Conservation (phyloP, 2,797 vertebrate species). For the Tenualosa thibaudeaui region DNA sequence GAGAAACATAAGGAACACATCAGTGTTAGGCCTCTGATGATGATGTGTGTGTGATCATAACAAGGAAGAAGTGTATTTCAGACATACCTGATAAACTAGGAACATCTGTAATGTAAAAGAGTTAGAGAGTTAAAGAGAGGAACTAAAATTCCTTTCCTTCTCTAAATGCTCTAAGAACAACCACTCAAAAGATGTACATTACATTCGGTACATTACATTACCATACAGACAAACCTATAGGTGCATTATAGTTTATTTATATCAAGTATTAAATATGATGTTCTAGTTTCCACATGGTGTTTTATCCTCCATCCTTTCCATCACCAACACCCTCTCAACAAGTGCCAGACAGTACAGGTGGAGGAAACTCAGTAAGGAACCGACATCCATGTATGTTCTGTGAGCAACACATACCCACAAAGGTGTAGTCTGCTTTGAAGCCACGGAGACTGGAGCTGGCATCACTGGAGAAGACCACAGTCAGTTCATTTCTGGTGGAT, state of each 20-base stretch:
- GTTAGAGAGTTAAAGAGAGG: background rate
- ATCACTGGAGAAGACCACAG: conserved; percentile 35
- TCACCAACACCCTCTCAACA: no score
- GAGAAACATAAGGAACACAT: background rate
- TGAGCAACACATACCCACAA: background rate
- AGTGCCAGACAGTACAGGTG: no score
- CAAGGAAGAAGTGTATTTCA: background rate
- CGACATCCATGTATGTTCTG: no score
- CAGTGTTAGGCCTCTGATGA: background rate
- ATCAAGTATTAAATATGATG: no score
- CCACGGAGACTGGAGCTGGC: background rate
- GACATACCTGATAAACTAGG: conserved; percentile 14
- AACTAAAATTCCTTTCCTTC: background rate
- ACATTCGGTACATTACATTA: no score
- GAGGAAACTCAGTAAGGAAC: no score
- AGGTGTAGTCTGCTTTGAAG: conserved; percentile 36
- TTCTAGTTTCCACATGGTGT: no score
- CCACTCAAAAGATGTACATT: background rate
- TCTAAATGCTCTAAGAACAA: background rate
- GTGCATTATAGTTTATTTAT: no score
- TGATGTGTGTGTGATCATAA: background rate
- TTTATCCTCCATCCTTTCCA: no score
- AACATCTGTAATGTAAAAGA: background rate
- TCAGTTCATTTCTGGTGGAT: conserved; percentile 26
- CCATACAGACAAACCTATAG: no score